Conservation (phyloP, 2,888 invertebrate species). For the Pandemis heparana region DNA sequence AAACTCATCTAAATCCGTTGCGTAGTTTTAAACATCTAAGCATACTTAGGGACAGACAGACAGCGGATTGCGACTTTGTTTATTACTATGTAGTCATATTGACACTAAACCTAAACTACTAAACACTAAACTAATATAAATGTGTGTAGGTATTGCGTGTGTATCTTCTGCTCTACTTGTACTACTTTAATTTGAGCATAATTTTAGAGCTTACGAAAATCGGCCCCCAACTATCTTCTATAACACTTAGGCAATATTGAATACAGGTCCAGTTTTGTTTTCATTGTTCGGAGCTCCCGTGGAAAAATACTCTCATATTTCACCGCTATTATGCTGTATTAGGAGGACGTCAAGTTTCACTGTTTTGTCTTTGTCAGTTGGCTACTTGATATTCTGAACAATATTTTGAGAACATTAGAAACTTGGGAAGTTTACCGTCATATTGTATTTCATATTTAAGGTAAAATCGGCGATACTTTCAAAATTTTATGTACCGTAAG, state of each 20-base stretch:
- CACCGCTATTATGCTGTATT: slow-evolving; percentile 24
- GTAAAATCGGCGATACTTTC: not conserved
- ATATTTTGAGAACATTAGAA: slow-evolving; percentile 18
- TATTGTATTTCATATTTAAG: slow-evolving; percentile 21
- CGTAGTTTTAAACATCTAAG: too few species aligned
- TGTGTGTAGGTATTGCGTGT: too few species aligned
- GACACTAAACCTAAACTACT: too few species aligned
- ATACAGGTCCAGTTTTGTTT: not conserved
- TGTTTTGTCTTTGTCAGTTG: slow-evolving; percentile 15
- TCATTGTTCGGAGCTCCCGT: not conserved
- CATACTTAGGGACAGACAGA: too few species aligned
- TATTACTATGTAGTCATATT: too few species aligned
- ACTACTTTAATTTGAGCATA: too few species aligned
- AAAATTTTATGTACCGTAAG: not conserved
- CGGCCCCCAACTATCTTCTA: not conserved
- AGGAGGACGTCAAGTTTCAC: slow-evolving; percentile 17
- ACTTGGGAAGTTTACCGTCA: not conserved
- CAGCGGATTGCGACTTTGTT: too few species aligned
- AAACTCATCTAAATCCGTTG: too few species aligned
- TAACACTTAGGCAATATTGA: not conserved
- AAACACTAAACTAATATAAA: too few species aligned
- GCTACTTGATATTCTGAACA: slow-evolving; percentile 30
- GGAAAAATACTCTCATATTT: slow-evolving; percentile 26
- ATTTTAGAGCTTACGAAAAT: too few species aligned
- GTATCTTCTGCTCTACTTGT: too few species aligned